A percentile compares a stretch with the other conserved stretches of the same genome.
phyloP scores from a whole-genome alignment of 2,888 invertebrate species.

The Caenorhabditis sinica region DNA sequence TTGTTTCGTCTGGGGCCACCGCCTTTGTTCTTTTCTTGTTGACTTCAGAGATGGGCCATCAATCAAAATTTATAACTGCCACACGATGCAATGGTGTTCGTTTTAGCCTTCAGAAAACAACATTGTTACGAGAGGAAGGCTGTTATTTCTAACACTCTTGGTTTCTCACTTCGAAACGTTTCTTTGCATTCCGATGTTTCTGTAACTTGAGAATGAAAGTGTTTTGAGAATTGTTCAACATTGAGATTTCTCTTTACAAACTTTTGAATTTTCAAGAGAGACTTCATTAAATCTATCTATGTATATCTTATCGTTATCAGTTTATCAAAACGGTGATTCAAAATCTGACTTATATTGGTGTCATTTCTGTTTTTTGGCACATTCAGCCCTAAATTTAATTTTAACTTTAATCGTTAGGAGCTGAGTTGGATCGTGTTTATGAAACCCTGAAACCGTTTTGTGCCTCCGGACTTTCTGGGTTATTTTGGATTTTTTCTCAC shows the following conservation, averaged over 20 bases:
- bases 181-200: conserved; percentile 16
- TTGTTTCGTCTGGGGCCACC: conserved; percentile 27
- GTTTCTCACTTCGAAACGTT: neutral
- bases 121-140: neutral
- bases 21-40: conserved; percentile 10
- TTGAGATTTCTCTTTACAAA: neutral
- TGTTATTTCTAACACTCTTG: conserved; percentile 16
- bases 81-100: conserved; percentile 13
- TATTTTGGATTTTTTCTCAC: too few relatives aligned
- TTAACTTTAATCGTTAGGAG: too few relatives aligned
- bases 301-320: too few relatives aligned
- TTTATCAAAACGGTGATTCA: too few relatives aligned
- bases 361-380: too few relatives aligned
- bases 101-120: neutral
- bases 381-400: too few relatives aligned
- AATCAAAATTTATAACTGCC: conserved; percentile 53
- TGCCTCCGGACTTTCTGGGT: too few relatives aligned
- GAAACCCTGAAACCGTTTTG: too few relatives aligned
- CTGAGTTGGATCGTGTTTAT: too few relatives aligned
- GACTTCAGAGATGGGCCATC: conserved; percentile 36
- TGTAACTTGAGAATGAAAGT: neutral
- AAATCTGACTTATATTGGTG: too few relatives aligned
- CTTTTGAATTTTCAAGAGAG: neutral
- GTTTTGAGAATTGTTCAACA: neutral
- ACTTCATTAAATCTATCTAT: neutral